A percentile compares a stretch with the other conserved stretches of the same genome.
Evolutionary conservation across 2,888 invertebrate species (phyloP).

Genomic region (Chorisops tibialis): DNA sequence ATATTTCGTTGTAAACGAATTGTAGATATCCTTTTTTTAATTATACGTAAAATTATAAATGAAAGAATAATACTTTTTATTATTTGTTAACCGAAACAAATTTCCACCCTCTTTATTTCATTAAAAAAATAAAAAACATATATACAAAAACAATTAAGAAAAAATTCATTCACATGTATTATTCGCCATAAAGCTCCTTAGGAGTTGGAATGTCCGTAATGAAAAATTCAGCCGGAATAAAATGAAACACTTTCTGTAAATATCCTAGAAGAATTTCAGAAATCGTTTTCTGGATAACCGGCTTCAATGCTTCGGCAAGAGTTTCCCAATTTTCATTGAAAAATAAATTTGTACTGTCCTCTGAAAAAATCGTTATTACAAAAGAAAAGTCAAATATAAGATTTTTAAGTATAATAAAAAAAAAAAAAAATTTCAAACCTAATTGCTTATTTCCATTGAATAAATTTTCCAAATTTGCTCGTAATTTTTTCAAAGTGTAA

Average conservation of each 20-base stretch:
- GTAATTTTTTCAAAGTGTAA: slow-evolving; percentile 65
- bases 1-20: too few species aligned
- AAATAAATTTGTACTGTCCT: slow-evolving; percentile 72
- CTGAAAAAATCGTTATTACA: slow-evolving; percentile 51
- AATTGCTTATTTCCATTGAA: slow-evolving; percentile 70
- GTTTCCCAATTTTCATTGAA: slow-evolving; percentile 72
- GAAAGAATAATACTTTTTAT: too few species aligned
- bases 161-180: background rate
- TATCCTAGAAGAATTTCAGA: slow-evolving; percentile 67
- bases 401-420: slow-evolving; percentile 37
- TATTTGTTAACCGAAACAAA: background rate
- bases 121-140: background rate
- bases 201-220: slow-evolving; percentile 59
- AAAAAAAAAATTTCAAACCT: slow-evolving; percentile 52
- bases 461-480: slow-evolving; percentile 66
- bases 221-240: slow-evolving; percentile 67
- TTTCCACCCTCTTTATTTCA: background rate
- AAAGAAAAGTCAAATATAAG: background rate
- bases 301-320: slow-evolving; percentile 66
- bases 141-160: background rate
- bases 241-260: slow-evolving; percentile 64
- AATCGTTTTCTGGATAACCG: slow-evolving; percentile 67
- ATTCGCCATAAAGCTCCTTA: slow-evolving; percentile 44
- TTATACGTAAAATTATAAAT: too few species aligned
- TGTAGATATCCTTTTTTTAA: too few species aligned